Conservation (phyloP, 2,113 vertebrate species). For the Coracopsis vasa region DNA sequence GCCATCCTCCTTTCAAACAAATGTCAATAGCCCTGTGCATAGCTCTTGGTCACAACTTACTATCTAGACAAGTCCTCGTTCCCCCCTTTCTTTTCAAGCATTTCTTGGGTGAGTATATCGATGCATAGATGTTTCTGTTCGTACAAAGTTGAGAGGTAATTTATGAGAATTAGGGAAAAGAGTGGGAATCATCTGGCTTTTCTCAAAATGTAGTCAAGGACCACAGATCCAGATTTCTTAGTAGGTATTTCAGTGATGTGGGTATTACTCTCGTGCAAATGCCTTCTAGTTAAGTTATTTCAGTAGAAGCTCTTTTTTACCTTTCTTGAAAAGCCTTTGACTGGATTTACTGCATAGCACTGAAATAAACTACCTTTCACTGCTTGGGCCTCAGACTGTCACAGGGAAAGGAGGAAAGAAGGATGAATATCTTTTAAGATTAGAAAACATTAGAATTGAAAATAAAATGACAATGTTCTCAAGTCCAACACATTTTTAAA, state of each 20-base stretch:
- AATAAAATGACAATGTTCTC: neutral
- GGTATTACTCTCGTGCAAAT: neutral
- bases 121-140: neutral
- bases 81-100: neutral
- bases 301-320: neutral
- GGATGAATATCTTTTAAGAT: neutral
- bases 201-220: neutral
- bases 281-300: neutral
- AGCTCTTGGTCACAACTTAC: neutral
- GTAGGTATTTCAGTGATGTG: conserved; percentile 7
- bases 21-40: neutral
- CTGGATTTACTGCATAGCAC: neutral
- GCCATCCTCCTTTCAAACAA: neutral
- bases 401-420: neutral
- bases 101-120: neutral
- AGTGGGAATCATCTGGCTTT: neutral
- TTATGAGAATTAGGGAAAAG: conserved; percentile 23
- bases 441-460: neutral
- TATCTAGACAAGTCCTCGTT: neutral
- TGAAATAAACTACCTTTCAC: neutral
- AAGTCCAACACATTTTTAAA: neutral
- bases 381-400: neutral
- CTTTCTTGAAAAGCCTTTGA: neutral
- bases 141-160: neutral
- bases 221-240: neutral